Conservation (phyloP, 2,113 vertebrate species). For the Hippocampus abdominalis region DNA sequence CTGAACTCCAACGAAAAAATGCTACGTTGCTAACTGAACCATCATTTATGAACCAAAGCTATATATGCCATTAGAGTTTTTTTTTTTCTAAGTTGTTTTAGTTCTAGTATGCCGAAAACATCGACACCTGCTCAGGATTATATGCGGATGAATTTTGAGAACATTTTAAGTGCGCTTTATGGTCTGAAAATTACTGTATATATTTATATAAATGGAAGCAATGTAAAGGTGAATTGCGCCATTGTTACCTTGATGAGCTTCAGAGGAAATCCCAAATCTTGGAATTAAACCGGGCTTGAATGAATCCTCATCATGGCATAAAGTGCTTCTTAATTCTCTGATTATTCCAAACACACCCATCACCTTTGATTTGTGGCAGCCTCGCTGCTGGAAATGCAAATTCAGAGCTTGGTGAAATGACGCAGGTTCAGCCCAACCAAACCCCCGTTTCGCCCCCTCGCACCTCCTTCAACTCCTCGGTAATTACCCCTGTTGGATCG, state of each 20-base stretch:
- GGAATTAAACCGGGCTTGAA: constrained; percentile 35
- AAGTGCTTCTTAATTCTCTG: constrained; percentile 45
- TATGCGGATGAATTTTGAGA: too few species aligned
- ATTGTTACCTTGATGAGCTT: constrained; percentile 13
- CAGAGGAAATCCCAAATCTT: constrained; percentile 35
- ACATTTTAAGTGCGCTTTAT: too few species aligned
- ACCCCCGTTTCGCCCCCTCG: constrained; percentile 39
- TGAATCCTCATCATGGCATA: neutral
- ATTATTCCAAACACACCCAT: constrained; percentile 59
- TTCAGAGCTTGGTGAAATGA: constrained; percentile 60
- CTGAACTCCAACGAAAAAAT: neutral
- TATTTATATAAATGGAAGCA: neutral
- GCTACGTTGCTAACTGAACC: neutral
- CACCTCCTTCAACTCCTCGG: constrained; percentile 52
- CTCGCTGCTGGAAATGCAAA: constrained; percentile 63
- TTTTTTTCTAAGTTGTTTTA: too few species aligned
- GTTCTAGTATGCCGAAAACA: too few species aligned
- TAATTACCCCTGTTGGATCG: constrained; percentile 72
- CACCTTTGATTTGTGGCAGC: constrained; percentile 54
- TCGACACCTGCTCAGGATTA: too few species aligned
- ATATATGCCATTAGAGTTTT: neutral
- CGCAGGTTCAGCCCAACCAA: constrained; percentile 41
- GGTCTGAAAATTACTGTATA: too few species aligned
- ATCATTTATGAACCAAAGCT: neutral
- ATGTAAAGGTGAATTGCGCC: constrained; percentile 9